Percentiles rank a stretch among this genome's conserved stretches.
These are phyloP conservation scores for Cephus runcator DNA, from an alignment of 2,888 invertebrate genomes.

Conservation along the genomic window DNA sequence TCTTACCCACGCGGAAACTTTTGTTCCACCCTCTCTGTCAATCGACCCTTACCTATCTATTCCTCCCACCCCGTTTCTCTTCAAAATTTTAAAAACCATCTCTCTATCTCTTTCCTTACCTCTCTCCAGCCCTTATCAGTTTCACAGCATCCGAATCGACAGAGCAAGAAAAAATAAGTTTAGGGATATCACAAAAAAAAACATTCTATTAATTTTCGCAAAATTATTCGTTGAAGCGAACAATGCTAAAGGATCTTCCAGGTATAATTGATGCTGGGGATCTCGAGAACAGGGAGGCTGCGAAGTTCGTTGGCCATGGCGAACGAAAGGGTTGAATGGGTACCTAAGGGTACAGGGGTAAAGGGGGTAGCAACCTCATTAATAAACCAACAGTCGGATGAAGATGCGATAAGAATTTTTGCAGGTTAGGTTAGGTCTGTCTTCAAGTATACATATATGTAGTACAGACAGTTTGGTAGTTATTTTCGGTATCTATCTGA, in stretches of 20 bases:
- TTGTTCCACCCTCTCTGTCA: background rate
- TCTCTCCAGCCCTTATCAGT: no score
- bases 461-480: no score
- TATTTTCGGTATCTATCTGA: no score
- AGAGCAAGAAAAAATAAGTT: background rate
- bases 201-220: background rate
- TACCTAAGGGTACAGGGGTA: background rate
- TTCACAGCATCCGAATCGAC: no score
- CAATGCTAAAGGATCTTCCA: background rate
- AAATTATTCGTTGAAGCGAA: background rate
- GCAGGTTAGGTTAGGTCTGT: no score
- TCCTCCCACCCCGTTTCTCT: background rate
- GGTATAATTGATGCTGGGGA: background rate
- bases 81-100: no score
- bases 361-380: background rate
- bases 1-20: background rate
- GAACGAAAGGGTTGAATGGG: background rate
- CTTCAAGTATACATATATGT: no score
- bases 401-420: no score
- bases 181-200: background rate
- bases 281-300: background rate
- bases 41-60: background rate
- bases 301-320: background rate
- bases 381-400: background rate
- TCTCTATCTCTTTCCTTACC: no score